Conservation (phyloP, 2,888 invertebrate species). For the Heteromyza rotundicornis region DNA sequence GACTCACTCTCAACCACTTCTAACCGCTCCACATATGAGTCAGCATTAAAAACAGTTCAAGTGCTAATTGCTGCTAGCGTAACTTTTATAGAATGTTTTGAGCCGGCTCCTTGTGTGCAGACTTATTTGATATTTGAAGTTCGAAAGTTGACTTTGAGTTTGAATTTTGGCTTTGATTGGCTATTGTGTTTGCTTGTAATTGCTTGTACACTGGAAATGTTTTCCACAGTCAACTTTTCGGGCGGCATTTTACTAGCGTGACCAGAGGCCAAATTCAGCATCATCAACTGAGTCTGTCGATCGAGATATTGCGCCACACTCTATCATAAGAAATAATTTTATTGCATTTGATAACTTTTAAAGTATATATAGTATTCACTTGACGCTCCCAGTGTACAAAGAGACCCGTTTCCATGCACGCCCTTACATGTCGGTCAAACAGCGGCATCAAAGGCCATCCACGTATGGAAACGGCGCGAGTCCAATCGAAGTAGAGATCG, state of each 20-base stretch:
- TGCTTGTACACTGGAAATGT: slow-evolving; percentile 51
- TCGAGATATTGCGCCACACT: slow-evolving; percentile 45
- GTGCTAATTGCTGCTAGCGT: slow-evolving; percentile 12
- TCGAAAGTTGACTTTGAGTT: slow-evolving; percentile 5
- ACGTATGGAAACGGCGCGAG: slow-evolving; percentile 52
- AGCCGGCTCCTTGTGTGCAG: neutral
- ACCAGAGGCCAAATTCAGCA: slow-evolving; percentile 43
- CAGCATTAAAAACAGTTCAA: slow-evolving; percentile 7
- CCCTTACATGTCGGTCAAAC: slow-evolving; percentile 49
- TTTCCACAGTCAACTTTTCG: slow-evolving; percentile 45
- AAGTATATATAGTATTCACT: slow-evolving; percentile 31
- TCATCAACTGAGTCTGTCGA: slow-evolving; percentile 45
- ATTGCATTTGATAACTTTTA: neutral
- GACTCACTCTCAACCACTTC: neutral
- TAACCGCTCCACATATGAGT: neutral
- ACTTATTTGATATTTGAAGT: slow-evolving; percentile 20
- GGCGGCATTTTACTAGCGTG: slow-evolving; percentile 43
- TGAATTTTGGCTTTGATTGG: slow-evolving; percentile 11
- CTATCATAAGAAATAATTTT: slow-evolving; percentile 32
- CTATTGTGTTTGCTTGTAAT: slow-evolving; percentile 12
- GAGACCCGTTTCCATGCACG: slow-evolving; percentile 53
- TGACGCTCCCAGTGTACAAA: slow-evolving; percentile 54
- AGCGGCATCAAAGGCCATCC: slow-evolving; percentile 57
- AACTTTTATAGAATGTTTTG: neutral
- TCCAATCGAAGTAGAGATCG: slow-evolving; percentile 58